Conservation (phyloP, 2,113 vertebrate genomes). For the Limnothrissa miodon region DNA sequence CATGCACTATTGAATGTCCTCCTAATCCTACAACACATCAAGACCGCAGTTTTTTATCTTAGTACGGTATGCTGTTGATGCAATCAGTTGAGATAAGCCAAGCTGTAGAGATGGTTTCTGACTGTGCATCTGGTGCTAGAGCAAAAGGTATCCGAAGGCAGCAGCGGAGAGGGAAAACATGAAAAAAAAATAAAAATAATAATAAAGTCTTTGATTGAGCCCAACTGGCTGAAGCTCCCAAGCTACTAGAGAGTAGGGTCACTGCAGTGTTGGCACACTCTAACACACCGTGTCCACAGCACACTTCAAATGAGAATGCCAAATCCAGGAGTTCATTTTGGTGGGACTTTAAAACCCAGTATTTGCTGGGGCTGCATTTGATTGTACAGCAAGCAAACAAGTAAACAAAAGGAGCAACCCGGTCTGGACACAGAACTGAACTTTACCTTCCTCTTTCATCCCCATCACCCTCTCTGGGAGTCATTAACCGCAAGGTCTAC, state of each 20-base stretch:
- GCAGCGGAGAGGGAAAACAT: neutral
- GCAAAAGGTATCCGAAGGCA: neutral
- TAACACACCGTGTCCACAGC: neutral
- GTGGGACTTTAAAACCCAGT: too few species aligned
- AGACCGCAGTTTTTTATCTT: neutral
- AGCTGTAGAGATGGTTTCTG: neutral
- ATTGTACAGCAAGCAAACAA: neutral
- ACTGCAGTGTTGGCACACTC: neutral
- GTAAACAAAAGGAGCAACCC: neutral
- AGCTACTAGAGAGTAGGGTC: neutral
- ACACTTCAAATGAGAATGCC: neutral
- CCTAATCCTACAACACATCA: neutral
- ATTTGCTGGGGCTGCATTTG: too few species aligned
- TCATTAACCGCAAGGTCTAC: constrained; percentile 45
- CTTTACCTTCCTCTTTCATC: neutral
- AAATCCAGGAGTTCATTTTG: neutral
- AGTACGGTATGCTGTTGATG: neutral
- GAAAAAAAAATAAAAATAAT: neutral
- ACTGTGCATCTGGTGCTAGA: neutral
- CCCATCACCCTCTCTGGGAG: constrained; percentile 19
- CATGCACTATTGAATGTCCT: neutral
- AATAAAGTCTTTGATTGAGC: neutral
- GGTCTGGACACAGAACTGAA: neutral
- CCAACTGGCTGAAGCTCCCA: neutral
- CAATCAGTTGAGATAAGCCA: neutral